Evolutionary conservation across 2,888 invertebrate genomes (phyloP).

Genomic region (Philereme transversata): DNA sequence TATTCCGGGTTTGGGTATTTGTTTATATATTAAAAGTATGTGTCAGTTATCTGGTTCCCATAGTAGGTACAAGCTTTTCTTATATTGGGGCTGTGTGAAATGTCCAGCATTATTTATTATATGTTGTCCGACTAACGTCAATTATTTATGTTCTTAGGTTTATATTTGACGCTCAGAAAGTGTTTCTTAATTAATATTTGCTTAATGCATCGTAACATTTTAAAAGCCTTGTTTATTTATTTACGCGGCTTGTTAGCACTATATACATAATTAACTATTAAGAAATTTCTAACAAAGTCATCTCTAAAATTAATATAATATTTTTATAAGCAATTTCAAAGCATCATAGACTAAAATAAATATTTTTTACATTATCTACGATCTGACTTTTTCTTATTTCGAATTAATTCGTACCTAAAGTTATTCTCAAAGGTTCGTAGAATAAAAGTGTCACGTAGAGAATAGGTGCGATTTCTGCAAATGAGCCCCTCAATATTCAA

Average conservation of each 20-base stretch:
- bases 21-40: too few relatives aligned
- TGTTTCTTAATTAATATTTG: conserved; percentile 11
- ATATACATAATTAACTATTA: conserved; percentile 3
- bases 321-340: background rate
- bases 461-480: conserved; percentile 79
- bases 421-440: conserved; percentile 36
- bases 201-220: conserved; percentile 5
- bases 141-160: too few relatives aligned
- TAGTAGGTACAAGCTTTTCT: too few relatives aligned
- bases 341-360: conserved; percentile 25
- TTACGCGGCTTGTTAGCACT: conserved; percentile 8
- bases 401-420: conserved; percentile 49
- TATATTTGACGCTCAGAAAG: conserved; percentile 19
- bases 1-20: too few relatives aligned
- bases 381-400: conserved; percentile 50
- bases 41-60: too few relatives aligned
- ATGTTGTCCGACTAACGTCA: too few relatives aligned
- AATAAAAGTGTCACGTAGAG: conserved; percentile 77
- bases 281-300: background rate
- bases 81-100: too few relatives aligned
- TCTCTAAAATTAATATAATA: conserved; percentile 1
- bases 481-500: conserved; percentile 81
- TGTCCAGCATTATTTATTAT: too few relatives aligned
- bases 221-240: background rate
- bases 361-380: conserved; percentile 8